Conservation (phyloP, 2,888 invertebrate genomes). For the Aradus depressus region DNA sequence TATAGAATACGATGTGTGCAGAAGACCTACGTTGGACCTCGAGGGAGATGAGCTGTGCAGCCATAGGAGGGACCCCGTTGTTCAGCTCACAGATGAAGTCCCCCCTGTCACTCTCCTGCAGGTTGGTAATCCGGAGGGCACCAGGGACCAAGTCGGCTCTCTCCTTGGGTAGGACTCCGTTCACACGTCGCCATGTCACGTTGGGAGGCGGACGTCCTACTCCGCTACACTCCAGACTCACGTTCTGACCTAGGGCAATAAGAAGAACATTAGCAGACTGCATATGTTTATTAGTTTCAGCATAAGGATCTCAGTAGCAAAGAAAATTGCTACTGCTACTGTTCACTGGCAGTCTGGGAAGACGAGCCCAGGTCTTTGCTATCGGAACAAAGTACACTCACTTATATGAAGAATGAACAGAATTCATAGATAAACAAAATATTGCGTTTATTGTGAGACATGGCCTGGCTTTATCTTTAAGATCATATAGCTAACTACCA, state of each 20-base stretch:
- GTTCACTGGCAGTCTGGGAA: no score
- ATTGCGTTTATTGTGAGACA: no score
- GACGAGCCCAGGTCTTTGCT: no score
- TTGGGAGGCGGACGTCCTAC: slow-evolving; percentile 55
- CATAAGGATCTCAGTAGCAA: no score
- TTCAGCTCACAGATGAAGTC: slow-evolving; percentile 65
- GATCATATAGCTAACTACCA: no score
- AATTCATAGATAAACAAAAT: neutral
- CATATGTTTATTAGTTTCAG: no score
- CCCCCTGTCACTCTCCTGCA: slow-evolving; percentile 55
- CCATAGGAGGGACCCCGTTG: slow-evolving; percentile 45
- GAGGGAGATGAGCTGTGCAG: slow-evolving; percentile 41
- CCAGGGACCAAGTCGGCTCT: slow-evolving; percentile 40
- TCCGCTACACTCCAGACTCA: slow-evolving; percentile 59
- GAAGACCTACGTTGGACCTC: slow-evolving; percentile 36
- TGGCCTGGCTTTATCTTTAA: no score
- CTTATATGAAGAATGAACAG: neutral
- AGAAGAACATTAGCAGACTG: neutral
- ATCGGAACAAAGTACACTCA: no score
- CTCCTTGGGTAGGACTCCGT: slow-evolving; percentile 43
- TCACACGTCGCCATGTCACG: slow-evolving; percentile 53
- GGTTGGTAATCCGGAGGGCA: slow-evolving; percentile 48
- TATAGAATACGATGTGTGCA: neutral
- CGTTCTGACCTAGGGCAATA: slow-evolving; percentile 46
- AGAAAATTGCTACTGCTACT: no score